phyloP scores from a whole-genome alignment of 2,797 vertebrate species.

The Aphelocoma californica region DNA sequence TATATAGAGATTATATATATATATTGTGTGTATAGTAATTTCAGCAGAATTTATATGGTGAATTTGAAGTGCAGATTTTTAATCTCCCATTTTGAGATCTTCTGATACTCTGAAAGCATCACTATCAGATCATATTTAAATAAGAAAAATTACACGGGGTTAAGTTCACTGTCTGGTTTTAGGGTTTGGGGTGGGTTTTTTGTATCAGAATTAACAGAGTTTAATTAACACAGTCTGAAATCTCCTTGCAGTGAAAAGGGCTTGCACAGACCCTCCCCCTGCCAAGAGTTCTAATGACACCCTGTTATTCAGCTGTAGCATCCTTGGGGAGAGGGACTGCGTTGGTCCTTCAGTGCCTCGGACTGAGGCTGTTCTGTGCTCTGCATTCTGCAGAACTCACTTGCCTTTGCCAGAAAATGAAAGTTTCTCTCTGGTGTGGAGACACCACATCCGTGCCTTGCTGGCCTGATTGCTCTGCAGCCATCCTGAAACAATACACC shows the following conservation, averaged over 20 bases:
- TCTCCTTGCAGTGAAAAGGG: not conserved
- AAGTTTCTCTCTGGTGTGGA: not conserved
- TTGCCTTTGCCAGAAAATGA: not conserved
- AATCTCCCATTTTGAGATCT: not conserved
- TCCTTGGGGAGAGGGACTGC: not conserved
- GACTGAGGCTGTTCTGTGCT: not conserved
- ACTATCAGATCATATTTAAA: not conserved
- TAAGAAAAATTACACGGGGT: not conserved
- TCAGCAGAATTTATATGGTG: not conserved
- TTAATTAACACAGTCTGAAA: not conserved
- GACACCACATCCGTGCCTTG: not conserved
- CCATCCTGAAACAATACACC: not conserved
- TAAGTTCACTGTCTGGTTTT: not conserved
- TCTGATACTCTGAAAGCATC: not conserved
- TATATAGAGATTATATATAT: not conserved
- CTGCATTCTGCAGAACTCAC: not conserved
- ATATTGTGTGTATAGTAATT: not conserved
- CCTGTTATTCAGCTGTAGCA: not conserved
- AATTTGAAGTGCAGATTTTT: not conserved
- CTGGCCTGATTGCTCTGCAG: not conserved
- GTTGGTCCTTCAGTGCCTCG: fast-evolving
- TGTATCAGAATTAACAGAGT: not conserved
- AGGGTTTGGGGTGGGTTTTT: not conserved
- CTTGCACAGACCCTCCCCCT: not conserved
- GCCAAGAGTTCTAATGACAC: not conserved